Evolutionary conservation across 2,113 vertebrate genomes (phyloP).

Genomic region (Propithecus coquereli): DNA sequence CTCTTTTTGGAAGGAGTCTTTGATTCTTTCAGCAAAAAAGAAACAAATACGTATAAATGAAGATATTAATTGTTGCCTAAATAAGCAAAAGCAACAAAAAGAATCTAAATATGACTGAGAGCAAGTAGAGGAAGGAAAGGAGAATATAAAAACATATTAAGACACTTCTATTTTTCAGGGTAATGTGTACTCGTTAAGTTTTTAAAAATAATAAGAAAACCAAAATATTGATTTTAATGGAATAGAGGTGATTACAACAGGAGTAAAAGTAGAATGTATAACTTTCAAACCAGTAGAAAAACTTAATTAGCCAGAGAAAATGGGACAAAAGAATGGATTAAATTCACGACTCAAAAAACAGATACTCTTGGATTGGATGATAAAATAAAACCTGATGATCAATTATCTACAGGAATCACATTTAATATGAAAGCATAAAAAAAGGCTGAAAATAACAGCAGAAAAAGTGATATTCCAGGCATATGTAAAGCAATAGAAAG

Average conservation of each 20-base stretch:
- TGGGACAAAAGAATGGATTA: neutral
- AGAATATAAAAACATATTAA: neutral
- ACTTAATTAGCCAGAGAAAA: neutral
- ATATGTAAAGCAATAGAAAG: neutral
- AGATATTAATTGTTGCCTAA: neutral
- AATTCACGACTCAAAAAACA: neutral
- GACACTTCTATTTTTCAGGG: neutral
- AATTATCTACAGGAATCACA: neutral
- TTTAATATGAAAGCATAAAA: neutral
- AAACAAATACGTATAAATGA: neutral
- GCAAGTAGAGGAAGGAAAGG: neutral
- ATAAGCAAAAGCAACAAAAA: neutral
- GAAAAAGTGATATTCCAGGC: neutral
- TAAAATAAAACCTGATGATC: neutral
- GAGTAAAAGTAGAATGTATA: neutral
- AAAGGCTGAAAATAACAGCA: neutral
- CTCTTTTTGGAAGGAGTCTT: neutral
- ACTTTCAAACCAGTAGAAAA: neutral
- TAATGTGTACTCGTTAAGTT: neutral
- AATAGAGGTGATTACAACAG: neutral
- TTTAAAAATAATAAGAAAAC: neutral
- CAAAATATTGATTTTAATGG: neutral
- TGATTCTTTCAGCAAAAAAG: neutral
- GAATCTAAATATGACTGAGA: neutral
- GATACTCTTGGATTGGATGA: neutral